phyloP scores from a whole-genome alignment of 2,113 vertebrate species.

The Heterotis niloticus region DNA sequence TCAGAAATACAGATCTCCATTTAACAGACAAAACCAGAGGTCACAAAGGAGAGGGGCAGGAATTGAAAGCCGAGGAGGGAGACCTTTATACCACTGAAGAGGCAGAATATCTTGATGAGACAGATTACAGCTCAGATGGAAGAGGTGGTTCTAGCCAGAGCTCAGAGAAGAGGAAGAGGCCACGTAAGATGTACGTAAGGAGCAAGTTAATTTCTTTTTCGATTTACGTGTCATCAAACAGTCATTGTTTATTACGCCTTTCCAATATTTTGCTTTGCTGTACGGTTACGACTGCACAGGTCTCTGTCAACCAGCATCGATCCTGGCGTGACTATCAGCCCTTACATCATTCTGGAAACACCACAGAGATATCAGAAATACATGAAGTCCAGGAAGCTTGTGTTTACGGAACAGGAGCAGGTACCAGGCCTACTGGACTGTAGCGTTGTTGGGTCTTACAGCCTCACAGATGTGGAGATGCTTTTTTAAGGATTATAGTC shows the following conservation, averaged over 20 bases:
- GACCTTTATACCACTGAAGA: conserved; percentile 34
- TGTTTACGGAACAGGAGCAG: neutral
- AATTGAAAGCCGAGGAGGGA: conserved; percentile 39
- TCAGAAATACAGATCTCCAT: conserved; percentile 51
- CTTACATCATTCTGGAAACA: conserved; percentile 4
- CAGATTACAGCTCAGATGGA: conserved; percentile 64
- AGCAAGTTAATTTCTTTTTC: conserved; percentile 22
- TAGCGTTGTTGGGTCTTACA: neutral
- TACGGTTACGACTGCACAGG: neutral
- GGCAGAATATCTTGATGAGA: conserved; percentile 67
- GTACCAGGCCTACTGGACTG: neutral
- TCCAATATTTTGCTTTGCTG: neutral
- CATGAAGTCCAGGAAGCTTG: neutral
- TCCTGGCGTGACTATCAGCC: conserved; percentile 6
- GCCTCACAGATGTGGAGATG: no score
- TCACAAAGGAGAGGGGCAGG: conserved; percentile 37
- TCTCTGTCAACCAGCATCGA: conserved; percentile 15
- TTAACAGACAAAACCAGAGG: conserved; percentile 44
- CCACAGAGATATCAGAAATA: conserved; percentile 15
- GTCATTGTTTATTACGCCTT: conserved; percentile 30
- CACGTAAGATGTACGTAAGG: conserved; percentile 69
- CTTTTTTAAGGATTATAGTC: no score
- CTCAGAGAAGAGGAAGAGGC: conserved; percentile 49
- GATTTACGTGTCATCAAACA: neutral
- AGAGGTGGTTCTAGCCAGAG: conserved; percentile 49